Base-by-base conservation (phyloP, 2,797 vertebrate genomes). In the Salmo trutta region DNA sequence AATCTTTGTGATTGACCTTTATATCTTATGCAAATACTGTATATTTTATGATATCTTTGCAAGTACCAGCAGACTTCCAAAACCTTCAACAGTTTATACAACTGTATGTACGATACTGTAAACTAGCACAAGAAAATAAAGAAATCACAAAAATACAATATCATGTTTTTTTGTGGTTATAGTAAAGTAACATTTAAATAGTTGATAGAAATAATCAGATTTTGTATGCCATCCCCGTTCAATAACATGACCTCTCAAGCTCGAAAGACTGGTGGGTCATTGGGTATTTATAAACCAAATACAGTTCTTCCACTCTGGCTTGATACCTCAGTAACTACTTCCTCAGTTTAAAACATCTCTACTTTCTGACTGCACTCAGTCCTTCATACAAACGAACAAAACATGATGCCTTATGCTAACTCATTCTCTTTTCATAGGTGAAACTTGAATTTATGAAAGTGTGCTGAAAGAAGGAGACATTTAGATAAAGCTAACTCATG, bases 1-100 rank as follows among this genome's bases (percentile, higher is more conserved):
- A 16, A 19, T 76, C 12, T 15, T 66, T 75, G 75, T 31, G 47
- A 76, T 59, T 75, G 21, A 78, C 81, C 80, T 82, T 14, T 59
- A 31, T 15, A 27, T 27, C 2, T 66, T 41, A 74, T 84, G 82
- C 79, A 74, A 12, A 47, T 47, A 47, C 10, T 14, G 10, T 47
- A 47, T 47, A 47, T 47, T 47, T 47, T 47, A 47, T 47, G 10
- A 47, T 14, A 77, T 65, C 76, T 82, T 64, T 75, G 68, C 36
- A 66, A 67, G 67, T 52, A 62, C 24, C 70, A 27, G 27, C 19
- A n/a, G 4, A 29, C n/a, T 29, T 59, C 77, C 62, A 31, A 27
- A 71, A 41, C 52, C 71, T 79, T 33, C 14, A 72, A 24, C 41
- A 47, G 41, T 47, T 47, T 47, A 47, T 47, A 47, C 41, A 47